These are phyloP conservation scores for Macrosoma leucophasiata DNA, from an alignment of 2,888 invertebrate genomes.

Conservation along the genomic window DNA sequence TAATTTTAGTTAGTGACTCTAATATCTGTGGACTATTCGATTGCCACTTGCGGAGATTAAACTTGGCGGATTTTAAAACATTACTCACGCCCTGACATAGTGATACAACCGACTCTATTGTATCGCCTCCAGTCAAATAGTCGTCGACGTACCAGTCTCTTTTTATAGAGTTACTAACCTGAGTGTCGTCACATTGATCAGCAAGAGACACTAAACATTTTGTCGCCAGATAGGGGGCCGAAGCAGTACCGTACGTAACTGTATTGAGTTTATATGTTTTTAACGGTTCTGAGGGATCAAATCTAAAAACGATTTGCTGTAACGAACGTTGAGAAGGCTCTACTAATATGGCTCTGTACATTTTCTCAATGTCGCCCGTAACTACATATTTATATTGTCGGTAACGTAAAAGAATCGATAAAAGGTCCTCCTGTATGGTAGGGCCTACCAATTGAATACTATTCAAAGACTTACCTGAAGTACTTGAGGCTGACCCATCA, in stretches of 20 bases:
- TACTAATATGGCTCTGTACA: no score
- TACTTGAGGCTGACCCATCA: no score
- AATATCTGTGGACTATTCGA: conserved; percentile 6
- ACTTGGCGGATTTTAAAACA: conserved; percentile 6
- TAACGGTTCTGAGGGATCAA: no score
- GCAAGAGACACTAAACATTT: conserved; percentile 6
- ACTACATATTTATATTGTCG: conserved; percentile 31
- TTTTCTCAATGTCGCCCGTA: conserved; percentile 38
- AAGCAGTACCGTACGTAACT: conserved; percentile 12
- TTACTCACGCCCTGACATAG: no score
- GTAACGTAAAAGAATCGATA: conserved; percentile 32
- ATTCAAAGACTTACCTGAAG: no score
- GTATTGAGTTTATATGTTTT: no score
- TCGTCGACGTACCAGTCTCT: conserved; percentile 9
- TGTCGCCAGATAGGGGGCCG: conserved; percentile 7
- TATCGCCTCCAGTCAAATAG: background rate
- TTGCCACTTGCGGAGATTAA: conserved; percentile 8
- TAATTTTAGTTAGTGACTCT: conserved; percentile 2
- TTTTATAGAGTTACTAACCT: conserved; percentile 1
- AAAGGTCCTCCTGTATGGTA: conserved; percentile 28
- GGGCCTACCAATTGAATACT: no score
- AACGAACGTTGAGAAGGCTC: no score
- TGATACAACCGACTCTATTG: background rate
- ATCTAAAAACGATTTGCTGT: no score
- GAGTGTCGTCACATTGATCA: background rate